A percentile compares a stretch with the other conserved stretches of the same genome.
Evolutionary conservation across 2,797 vertebrate genomes (phyloP).

Genomic region (Mormyrops attenuatus): DNA sequence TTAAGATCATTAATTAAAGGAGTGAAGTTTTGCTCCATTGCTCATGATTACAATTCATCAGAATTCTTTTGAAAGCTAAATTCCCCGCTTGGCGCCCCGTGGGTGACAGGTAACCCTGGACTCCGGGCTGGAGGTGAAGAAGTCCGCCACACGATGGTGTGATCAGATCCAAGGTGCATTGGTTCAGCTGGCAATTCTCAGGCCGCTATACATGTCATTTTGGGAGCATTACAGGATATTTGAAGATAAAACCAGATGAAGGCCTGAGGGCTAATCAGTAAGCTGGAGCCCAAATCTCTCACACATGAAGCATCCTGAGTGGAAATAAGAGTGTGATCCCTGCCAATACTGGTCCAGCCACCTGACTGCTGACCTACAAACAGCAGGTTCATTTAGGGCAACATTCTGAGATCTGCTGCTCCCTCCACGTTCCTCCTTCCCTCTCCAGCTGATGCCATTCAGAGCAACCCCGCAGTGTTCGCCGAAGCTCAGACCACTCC

Average conservation of each 20-base stretch:
- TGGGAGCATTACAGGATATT: neutral
- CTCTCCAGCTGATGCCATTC: constrained; percentile 74
- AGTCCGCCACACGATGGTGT: neutral
- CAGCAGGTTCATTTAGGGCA: neutral
- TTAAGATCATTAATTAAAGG: neutral
- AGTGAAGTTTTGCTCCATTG: neutral
- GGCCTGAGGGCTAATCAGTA: neutral
- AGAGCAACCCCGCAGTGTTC: constrained; percentile 74
- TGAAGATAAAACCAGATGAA: neutral
- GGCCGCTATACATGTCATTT: neutral
- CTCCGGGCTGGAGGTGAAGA: neutral
- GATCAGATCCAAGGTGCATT: neutral
- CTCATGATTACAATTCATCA: neutral
- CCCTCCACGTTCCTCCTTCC: neutral
- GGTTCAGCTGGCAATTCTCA: neutral
- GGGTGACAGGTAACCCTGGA: neutral
- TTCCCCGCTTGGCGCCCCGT: neutral
- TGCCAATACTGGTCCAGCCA: neutral
- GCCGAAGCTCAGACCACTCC: constrained; percentile 58
- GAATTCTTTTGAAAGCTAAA: neutral
- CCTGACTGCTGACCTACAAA: neutral
- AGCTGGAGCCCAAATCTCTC: neutral
- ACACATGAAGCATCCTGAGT: neutral
- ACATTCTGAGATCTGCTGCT: neutral
- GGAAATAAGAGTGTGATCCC: neutral